Evolutionary conservation across 1,140 invertebrate genomes (phyloP).

Genomic region (Drosophila ficusphila): DNA sequence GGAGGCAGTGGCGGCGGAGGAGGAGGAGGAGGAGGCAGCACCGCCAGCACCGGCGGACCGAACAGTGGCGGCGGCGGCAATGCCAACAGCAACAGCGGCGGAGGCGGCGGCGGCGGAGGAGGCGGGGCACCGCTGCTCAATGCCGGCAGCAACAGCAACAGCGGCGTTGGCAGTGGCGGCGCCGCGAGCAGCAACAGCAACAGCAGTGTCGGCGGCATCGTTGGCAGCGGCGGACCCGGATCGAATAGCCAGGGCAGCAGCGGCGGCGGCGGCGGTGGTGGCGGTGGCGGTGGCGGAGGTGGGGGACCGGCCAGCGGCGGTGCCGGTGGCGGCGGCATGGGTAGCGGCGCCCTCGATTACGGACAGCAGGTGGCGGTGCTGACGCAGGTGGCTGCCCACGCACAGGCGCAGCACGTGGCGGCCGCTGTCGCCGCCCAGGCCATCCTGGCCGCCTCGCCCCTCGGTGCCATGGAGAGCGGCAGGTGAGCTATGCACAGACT

Average conservation of each 20-base stretch:
- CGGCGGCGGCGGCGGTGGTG: conserved; percentile 30
- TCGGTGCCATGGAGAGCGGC: conserved; percentile 79
- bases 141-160: conserved; percentile 52
- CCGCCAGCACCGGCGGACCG: conserved; percentile 40
- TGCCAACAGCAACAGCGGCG: conserved; percentile 55
- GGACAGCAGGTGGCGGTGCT: conserved; percentile 45
- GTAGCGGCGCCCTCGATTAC: conserved; percentile 30
- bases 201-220: conserved; percentile 44
- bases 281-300: conserved; percentile 13
- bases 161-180: conserved; percentile 39
- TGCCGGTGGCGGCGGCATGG: conserved; percentile 23
- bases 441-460: conserved; percentile 65
- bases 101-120: conserved; percentile 46
- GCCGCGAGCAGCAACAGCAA: conserved; percentile 46
- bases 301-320: conserved; percentile 21
- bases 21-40: conserved; percentile 28
- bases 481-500: conserved; percentile 47
- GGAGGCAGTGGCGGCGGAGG: conserved; percentile 44
- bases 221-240: conserved; percentile 30
- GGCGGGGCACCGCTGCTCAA: conserved; percentile 39
- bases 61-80: conserved; percentile 44
- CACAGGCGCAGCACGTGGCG: conserved; percentile 55
- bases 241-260: conserved; percentile 38
- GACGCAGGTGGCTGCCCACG: conserved; percentile 16
- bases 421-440: conserved; percentile 70